A percentile compares a stretch with the other conserved stretches of the same genome.
These are phyloP conservation scores for Anthoscopus minutus DNA, from an alignment of 2,113 vertebrate genomes.

Conservation along the genomic window DNA sequence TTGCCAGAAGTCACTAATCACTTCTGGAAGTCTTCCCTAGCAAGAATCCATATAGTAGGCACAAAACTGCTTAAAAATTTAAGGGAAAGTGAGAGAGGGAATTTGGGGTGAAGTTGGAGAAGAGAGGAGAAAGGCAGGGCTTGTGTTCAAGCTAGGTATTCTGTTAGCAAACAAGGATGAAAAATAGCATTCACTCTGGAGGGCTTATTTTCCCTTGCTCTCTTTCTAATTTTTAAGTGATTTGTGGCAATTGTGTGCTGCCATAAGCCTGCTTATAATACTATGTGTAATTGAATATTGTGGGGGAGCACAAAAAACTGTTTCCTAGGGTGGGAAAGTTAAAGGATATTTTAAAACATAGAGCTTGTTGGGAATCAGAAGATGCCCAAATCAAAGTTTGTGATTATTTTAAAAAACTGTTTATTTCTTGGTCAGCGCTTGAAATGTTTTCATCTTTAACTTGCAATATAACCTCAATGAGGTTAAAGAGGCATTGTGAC, in stretches of 20 bases:
- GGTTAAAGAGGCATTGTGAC: not conserved
- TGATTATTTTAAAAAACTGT: fast-evolving
- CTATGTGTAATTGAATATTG: not conserved
- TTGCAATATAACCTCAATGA: not conserved
- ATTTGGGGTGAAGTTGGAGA: not conserved
- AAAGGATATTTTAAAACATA: not conserved
- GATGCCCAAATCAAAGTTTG: not conserved
- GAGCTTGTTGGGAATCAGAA: not conserved
- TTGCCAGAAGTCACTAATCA: not conserved
- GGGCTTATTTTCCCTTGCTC: not conserved
- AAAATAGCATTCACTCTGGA: not conserved
- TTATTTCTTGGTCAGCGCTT: not conserved
- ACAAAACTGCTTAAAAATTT: not conserved
- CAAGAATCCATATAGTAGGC: not conserved
- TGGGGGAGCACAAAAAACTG: not conserved
- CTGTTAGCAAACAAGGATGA: not conserved
- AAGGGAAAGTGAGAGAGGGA: not conserved
- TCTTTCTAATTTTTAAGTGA: not conserved
- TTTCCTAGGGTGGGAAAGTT: not conserved
- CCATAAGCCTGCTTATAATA: not conserved
- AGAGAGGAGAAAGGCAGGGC: not conserved
- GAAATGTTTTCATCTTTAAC: not conserved
- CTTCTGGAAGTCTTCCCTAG: not conserved
- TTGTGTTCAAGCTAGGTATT: not conserved
- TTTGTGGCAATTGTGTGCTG: not conserved